Conservation (phyloP, 1,140 invertebrate genomes). For the Doryteuthis pealeii region DNA sequence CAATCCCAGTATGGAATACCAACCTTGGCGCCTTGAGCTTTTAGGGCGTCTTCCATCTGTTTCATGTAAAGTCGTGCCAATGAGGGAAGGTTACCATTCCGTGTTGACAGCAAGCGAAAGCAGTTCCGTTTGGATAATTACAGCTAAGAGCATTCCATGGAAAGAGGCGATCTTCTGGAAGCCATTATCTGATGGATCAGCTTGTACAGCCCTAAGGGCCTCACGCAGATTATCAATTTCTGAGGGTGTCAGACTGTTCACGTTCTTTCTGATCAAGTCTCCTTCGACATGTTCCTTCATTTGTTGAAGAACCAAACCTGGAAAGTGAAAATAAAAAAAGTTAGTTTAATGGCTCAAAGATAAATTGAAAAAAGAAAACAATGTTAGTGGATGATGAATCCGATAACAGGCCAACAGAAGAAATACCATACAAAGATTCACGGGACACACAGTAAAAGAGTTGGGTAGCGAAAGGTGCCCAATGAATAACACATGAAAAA, state of each 20-base stretch:
- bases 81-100: constrained; percentile 28
- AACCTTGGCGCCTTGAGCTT: constrained; percentile 22
- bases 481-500: too few species aligned
- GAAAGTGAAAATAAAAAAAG: too few species aligned
- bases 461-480: too few species aligned
- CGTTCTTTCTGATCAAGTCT: constrained; percentile 24
- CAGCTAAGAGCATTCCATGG: constrained; percentile 29
- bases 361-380: too few species aligned
- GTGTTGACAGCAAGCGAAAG: constrained; percentile 27
- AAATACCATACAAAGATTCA: too few species aligned
- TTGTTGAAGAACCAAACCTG: too few species aligned
- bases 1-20: constrained; percentile 36
- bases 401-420: too few species aligned
- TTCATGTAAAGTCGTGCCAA: constrained; percentile 30
- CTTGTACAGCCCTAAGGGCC: constrained; percentile 14
- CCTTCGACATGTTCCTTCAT: not conserved
- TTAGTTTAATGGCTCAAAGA: too few species aligned
- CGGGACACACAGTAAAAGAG: too few species aligned
- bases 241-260: constrained; percentile 21
- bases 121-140: constrained; percentile 19
- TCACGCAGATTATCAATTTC: constrained; percentile 26
- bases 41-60: constrained; percentile 28
- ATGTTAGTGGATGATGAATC: too few species aligned
- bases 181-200: constrained; percentile 21
- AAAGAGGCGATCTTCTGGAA: constrained; percentile 29